These are phyloP conservation scores for Chionis minor DNA, from an alignment of 2,113 vertebrate genomes.

Conservation along the genomic window DNA sequence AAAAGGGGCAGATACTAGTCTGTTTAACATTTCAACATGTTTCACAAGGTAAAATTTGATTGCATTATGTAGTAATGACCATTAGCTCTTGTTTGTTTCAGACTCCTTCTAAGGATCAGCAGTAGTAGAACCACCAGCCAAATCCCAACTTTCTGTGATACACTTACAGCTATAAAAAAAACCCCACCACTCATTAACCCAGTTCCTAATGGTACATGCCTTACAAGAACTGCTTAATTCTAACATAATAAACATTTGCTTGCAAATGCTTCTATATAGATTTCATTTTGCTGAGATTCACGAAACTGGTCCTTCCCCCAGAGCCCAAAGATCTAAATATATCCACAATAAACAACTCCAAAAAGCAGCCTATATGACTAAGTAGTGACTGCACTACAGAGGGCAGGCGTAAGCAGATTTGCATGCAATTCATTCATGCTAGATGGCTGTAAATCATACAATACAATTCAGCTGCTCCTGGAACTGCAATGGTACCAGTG, in stretches of 20 bases:
- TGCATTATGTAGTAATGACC: neutral
- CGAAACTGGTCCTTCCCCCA: neutral
- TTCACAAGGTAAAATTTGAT: neutral
- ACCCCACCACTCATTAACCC: neutral
- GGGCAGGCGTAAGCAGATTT: slow-evolving; percentile 66
- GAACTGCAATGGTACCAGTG: neutral
- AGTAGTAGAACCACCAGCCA: neutral
- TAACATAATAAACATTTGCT: neutral
- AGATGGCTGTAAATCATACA: slow-evolving; percentile 23
- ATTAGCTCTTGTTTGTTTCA: neutral
- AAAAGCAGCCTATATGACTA: slow-evolving; percentile 40
- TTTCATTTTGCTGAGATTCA: neutral
- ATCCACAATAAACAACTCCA: slow-evolving; percentile 43
- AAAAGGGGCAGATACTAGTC: neutral
- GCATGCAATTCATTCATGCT: slow-evolving; percentile 59
- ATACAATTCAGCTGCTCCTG: neutral
- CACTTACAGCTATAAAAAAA: neutral
- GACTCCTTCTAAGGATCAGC: neutral
- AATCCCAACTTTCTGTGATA: neutral
- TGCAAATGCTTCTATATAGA: neutral
- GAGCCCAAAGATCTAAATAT: slow-evolving; percentile 12
- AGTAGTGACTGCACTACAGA: slow-evolving; percentile 61
- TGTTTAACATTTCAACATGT: neutral
- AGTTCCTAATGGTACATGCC: neutral
- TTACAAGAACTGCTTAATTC: neutral